These are phyloP conservation scores for Choloepus didactylus DNA, from an alignment of 2,797 vertebrate genomes.

Conservation along the genomic window DNA sequence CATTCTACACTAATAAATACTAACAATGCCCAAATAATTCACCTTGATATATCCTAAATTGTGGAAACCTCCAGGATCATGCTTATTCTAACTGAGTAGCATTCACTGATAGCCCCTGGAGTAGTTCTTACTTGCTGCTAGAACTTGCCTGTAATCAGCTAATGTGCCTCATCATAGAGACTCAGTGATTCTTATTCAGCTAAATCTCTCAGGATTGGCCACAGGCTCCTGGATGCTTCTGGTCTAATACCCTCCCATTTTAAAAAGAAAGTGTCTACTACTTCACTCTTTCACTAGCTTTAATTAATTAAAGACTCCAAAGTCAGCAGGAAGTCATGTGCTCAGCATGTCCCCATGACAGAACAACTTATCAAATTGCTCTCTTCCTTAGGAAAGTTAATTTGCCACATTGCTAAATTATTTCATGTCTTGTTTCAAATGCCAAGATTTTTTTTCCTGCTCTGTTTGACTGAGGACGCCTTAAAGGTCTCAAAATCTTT, in stretches of 20 bases:
- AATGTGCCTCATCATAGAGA: background rate
- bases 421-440: constrained; percentile 54
- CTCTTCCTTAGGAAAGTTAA: constrained; percentile 48
- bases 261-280: background rate
- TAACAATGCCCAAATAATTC: background rate
- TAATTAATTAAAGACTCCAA: constrained; percentile 62
- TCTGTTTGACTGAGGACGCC: background rate
- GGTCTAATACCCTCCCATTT: background rate
- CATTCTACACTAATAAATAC: background rate
- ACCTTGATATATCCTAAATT: background rate
- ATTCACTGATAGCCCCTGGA: background rate
- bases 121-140: background rate
- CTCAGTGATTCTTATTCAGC: background rate
- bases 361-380: constrained; percentile 5
- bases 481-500: background rate
- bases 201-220: background rate
- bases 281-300: constrained; percentile 8
- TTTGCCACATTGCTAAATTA: background rate
- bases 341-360: background rate
- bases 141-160: background rate
- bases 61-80: background rate
- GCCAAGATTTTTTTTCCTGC: background rate
- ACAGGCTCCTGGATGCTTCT: background rate
- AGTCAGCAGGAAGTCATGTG: constrained; percentile 39
- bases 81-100: background rate